These are phyloP conservation scores for Cataglyphis cursor DNA, from an alignment of 2,888 invertebrate genomes.

Conservation along the genomic window DNA sequence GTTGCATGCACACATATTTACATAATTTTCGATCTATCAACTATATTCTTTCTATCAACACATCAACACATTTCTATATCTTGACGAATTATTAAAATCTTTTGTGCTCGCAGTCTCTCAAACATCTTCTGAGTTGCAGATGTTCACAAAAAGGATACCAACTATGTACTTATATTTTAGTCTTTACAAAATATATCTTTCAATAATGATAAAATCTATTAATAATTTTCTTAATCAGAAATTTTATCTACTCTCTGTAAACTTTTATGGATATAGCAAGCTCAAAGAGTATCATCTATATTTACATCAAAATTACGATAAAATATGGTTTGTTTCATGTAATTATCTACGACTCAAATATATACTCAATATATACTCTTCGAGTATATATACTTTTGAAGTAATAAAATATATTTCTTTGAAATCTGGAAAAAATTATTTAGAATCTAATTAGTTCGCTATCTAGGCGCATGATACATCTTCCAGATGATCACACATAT, in stretches of 20 bases:
- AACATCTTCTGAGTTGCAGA: not conserved
- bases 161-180: not conserved
- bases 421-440: not conserved
- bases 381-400: not conserved
- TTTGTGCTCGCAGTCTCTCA: not conserved
- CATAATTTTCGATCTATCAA: not conserved
- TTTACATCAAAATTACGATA: not conserved
- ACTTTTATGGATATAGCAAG: constrained; percentile 5
- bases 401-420: not conserved
- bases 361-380: constrained; percentile 8
- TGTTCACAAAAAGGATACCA: not conserved
- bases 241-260: not conserved
- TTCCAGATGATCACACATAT: not conserved
- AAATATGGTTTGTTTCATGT: not conserved
- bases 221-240: not conserved
- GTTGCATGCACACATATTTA: not conserved
- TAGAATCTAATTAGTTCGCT: constrained; percentile 21
- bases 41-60: not conserved
- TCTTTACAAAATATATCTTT: constrained; percentile 8
- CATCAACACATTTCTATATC: not conserved
- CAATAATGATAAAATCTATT: constrained; percentile 12
- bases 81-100: not conserved
- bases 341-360: not conserved
- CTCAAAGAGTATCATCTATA: not conserved
- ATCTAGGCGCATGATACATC: constrained; percentile 7